Evolutionary conservation across 2,888 invertebrate species (phyloP).

Genomic region (Ischnus inquisitorius): DNA sequence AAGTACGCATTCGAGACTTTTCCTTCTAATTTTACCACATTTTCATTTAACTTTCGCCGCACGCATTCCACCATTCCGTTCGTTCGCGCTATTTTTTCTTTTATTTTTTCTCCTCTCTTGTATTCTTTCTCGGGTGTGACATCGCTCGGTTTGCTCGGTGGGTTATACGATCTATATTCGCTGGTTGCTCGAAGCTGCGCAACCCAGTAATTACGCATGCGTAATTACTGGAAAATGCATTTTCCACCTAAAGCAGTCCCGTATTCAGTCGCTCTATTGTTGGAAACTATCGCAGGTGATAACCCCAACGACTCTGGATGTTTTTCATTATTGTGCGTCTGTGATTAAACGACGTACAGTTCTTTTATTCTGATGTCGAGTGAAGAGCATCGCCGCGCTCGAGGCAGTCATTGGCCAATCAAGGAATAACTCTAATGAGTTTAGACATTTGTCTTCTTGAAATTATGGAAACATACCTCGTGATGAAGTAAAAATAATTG

Average conservation of each 20-base stretch:
- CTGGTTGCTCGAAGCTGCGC: constrained; percentile 42
- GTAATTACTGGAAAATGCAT: neutral
- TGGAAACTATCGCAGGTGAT: constrained; percentile 29
- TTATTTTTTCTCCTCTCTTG: constrained; percentile 7
- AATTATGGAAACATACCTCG: neutral
- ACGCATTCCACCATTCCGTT: neutral
- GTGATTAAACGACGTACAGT: neutral
- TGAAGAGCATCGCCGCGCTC: neutral
- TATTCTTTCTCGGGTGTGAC: constrained; percentile 35
- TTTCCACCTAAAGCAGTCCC: too few relatives aligned
- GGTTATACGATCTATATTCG: constrained; percentile 33
- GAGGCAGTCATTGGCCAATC: neutral
- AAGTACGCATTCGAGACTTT: constrained; percentile 50
- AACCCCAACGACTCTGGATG: constrained; percentile 12
- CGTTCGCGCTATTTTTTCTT: constrained; percentile 5
- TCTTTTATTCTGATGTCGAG: neutral
- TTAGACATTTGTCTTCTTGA: neutral
- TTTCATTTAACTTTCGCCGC: constrained; percentile 10
- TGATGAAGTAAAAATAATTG: neutral
- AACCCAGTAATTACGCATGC: constrained; percentile 58
- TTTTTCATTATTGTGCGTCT: constrained; percentile 50
- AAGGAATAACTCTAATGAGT: neutral
- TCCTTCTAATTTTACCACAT: constrained; percentile 52
- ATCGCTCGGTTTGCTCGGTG: constrained; percentile 50
- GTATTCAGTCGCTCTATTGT: neutral